phyloP scores from a whole-genome alignment of 1,140 invertebrate genomes.

The Drosophila suzukii region DNA sequence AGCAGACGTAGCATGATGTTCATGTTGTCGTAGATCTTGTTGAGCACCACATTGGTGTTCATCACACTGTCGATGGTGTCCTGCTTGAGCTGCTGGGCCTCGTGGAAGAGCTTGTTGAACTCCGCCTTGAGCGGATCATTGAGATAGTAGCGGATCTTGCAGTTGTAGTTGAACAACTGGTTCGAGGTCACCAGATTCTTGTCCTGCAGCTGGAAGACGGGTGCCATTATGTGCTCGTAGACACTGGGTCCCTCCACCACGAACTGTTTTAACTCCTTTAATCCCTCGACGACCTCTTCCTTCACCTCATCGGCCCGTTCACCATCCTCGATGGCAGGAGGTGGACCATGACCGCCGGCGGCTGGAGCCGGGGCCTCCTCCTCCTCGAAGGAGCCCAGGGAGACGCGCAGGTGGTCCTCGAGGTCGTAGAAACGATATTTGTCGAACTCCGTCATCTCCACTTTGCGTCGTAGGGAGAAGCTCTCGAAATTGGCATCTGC shows the following conservation, averaged over 20 bases:
- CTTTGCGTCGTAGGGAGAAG: slow-evolving; percentile 68
- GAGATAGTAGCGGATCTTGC: slow-evolving; percentile 74
- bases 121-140: slow-evolving; percentile 78
- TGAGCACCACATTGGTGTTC: slow-evolving; percentile 56
- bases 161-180: slow-evolving; percentile 81
- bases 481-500: slow-evolving; percentile 83
- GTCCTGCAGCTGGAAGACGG: slow-evolving; percentile 79
- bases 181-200: slow-evolving; percentile 83
- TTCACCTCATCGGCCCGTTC: slow-evolving; percentile 8
- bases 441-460: slow-evolving; percentile 49
- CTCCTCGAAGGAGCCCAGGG: slow-evolving; percentile 43
- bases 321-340: not conserved
- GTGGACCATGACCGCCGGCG: slow-evolving; percentile 9
- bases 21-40: slow-evolving; percentile 78
- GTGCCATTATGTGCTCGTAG: slow-evolving; percentile 83
- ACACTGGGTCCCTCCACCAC: slow-evolving; percentile 80
- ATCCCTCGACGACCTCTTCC: not conserved
- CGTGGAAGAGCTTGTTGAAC: slow-evolving; percentile 85
- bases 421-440: slow-evolving; percentile 72
- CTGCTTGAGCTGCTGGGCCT: slow-evolving; percentile 84
- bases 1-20: slow-evolving; percentile 69
- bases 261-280: slow-evolving; percentile 34
- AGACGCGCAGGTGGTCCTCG: slow-evolving; percentile 63
- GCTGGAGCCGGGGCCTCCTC: slow-evolving; percentile 14
- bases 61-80: slow-evolving; percentile 71